Conservation (phyloP, 2,888 invertebrate genomes). For the Hirtodrosophila trivittata region DNA sequence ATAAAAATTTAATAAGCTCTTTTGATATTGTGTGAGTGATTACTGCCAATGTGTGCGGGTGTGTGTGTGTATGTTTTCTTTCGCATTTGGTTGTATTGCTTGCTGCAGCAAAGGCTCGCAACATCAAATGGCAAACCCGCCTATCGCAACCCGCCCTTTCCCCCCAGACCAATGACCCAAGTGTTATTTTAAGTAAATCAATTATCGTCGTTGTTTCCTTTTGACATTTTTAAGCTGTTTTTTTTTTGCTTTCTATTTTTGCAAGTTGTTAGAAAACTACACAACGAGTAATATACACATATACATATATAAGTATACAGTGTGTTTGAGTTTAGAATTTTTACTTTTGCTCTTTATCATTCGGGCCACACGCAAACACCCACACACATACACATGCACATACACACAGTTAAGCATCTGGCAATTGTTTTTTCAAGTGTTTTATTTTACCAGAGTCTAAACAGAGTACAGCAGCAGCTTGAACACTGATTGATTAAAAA, state of each 20-base stretch:
- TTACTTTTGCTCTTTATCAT: slow-evolving; percentile 22
- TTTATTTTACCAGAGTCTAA: slow-evolving; percentile 27
- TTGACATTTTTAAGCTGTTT: slow-evolving; percentile 3
- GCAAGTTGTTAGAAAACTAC: slow-evolving; percentile 5
- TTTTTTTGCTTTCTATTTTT: neutral
- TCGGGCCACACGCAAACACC: slow-evolving; percentile 2
- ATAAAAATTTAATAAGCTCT: slow-evolving; percentile 66
- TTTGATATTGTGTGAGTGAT: slow-evolving; percentile 14
- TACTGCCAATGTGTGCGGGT: slow-evolving; percentile 7
- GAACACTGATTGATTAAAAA: slow-evolving; percentile 37
- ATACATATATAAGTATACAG: slow-evolving; percentile 1
- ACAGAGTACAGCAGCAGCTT: slow-evolving; percentile 1
- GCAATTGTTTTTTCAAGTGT: slow-evolving; percentile 34
- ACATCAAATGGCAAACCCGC: slow-evolving; percentile 33
- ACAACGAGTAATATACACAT: slow-evolving; percentile 4
- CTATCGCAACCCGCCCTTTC: slow-evolving; percentile 2
- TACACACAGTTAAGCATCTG: slow-evolving; percentile 22
- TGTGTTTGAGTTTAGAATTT: slow-evolving; percentile 10
- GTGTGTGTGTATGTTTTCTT: slow-evolving; percentile 3
- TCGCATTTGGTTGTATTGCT: slow-evolving; percentile 2
- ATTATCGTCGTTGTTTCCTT: slow-evolving; percentile 14
- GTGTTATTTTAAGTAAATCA: slow-evolving; percentile 19
- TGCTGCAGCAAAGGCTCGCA: slow-evolving; percentile 16
- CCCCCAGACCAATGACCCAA: neutral
- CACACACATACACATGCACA: slow-evolving; percentile 10